phyloP scores from a whole-genome alignment of 2,888 invertebrate species.

The Cordilura impudica region DNA sequence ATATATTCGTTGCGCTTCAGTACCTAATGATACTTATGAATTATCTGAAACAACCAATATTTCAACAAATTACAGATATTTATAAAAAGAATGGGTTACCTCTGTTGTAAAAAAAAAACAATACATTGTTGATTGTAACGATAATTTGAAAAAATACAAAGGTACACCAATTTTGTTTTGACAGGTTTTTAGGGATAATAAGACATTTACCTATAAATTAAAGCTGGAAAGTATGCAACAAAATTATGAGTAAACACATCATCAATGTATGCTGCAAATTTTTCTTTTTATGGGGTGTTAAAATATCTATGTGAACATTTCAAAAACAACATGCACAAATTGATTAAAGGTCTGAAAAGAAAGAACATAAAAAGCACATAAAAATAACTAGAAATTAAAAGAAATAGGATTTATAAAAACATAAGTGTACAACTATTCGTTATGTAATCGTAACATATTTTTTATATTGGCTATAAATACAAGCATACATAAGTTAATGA shows the following conservation, averaged over 20 bases:
- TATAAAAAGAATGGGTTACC: too few relatives aligned
- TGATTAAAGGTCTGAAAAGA: constrained; percentile 24
- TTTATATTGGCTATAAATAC: neutral
- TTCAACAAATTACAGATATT: too few relatives aligned
- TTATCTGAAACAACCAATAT: too few relatives aligned
- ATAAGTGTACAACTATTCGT: neutral
- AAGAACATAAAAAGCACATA: neutral
- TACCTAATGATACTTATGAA: too few relatives aligned
- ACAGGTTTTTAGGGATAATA: constrained; percentile 21
- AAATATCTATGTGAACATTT: constrained; percentile 49
- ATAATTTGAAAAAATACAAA: too few relatives aligned
- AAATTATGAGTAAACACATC: constrained; percentile 2
- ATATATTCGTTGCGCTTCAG: too few relatives aligned
- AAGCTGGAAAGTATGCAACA: constrained; percentile 40
- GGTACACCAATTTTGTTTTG: too few relatives aligned
- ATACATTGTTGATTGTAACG: too few relatives aligned
- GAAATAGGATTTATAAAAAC: constrained; percentile 2
- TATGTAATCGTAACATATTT: neutral
- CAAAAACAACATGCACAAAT: constrained; percentile 51
- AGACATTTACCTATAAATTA: constrained; percentile 41
- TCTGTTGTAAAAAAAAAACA: too few relatives aligned
- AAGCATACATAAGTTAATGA: neutral
- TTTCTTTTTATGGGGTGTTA: constrained; percentile 34
- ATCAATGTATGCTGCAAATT: neutral
- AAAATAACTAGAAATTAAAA: neutral